Evolutionary conservation across 2,888 invertebrate genomes (phyloP), one percentile per base, ranked within the genome.

Genomic region (Catotricha subobsoleta): DNA sequence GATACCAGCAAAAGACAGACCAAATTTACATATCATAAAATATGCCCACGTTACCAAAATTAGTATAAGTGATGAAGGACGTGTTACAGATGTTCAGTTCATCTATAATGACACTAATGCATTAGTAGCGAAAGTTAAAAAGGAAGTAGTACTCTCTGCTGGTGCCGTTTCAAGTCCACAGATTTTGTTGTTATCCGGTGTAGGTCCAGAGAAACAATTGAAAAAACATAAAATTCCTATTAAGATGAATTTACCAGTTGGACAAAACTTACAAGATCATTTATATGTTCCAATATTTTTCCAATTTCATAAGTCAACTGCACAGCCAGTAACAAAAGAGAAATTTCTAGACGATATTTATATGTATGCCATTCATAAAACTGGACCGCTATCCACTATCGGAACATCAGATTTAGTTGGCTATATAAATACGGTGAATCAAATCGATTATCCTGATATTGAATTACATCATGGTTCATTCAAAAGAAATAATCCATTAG

Each of bases 371-470:
- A 39, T 28, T 27, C 39, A 28, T 8, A 39, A 39, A 10, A 29
- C 8, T n/a, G 39, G 39, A 4, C 12, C 19, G 7, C 13, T 29
- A n/a, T 8, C 30, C 3, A 27, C 37, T 4, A 15, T 12, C 8
- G 34, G 21, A 4, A 3, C 25, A 25, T 4, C 16, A 25, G 23
- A 36, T 20, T 5, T 36, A 3, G 16, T 36, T 7, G 72, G 67
- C 6, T 74, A 74, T 39, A 9, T 74, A 4, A 72, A 72, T 45
- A 65, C 68, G 1, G 62, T 63, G 1, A 59, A 65, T 36, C 60
- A 61, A 19, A 57, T 59, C 3, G 51, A 55, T 4, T 71, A 71
- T 52, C 74, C 76, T 0, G 71, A 76, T 49, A 54, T 75, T n/a
- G 67, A 74, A 52, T 52, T 67, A 7, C 60, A 69, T 40, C n/a